Percentiles rank a stretch among this genome's conserved stretches.
Evolutionary conservation across 2,888 invertebrate species (phyloP).

Genomic region (Apodemia hepburni): DNA sequence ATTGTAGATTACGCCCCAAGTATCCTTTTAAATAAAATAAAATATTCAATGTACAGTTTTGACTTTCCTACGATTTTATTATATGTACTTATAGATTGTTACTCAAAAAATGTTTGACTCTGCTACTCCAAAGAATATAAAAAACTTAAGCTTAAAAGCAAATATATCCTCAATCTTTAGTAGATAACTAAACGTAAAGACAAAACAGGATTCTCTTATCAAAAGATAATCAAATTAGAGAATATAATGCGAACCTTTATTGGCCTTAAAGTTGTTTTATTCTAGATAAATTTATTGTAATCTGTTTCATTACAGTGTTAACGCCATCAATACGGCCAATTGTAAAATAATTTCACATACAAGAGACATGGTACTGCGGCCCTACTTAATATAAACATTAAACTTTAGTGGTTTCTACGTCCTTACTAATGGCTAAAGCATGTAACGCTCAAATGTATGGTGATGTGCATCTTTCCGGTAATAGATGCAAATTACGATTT

Average conservation of each 20-base stretch:
- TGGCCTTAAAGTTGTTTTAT: slow-evolving; percentile 21
- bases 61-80: no score
- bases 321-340: slow-evolving; percentile 29
- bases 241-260: slow-evolving; percentile 24
- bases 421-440: slow-evolving; percentile 74
- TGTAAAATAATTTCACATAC: slow-evolving; percentile 38
- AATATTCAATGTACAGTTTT: no score
- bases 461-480: slow-evolving; percentile 48
- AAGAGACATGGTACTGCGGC: slow-evolving; percentile 30
- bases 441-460: slow-evolving; percentile 53
- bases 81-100: no score
- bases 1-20: no score
- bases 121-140: no score
- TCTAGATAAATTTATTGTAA: slow-evolving; percentile 25
- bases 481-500: slow-evolving; percentile 38
- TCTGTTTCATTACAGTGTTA: slow-evolving; percentile 24
- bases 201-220: slow-evolving; percentile 8
- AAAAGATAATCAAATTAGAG: slow-evolving; percentile 17
- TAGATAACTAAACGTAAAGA: slow-evolving; percentile 1
- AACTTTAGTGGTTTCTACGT: slow-evolving; percentile 57
- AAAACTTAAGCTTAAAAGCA: background rate
- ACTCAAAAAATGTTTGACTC: no score
- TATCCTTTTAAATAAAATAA: no score
- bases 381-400: slow-evolving; percentile 64
- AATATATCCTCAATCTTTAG: background rate